Evolutionary conservation across 2,888 invertebrate genomes (phyloP).

Genomic region (Panorpa germanica): DNA sequence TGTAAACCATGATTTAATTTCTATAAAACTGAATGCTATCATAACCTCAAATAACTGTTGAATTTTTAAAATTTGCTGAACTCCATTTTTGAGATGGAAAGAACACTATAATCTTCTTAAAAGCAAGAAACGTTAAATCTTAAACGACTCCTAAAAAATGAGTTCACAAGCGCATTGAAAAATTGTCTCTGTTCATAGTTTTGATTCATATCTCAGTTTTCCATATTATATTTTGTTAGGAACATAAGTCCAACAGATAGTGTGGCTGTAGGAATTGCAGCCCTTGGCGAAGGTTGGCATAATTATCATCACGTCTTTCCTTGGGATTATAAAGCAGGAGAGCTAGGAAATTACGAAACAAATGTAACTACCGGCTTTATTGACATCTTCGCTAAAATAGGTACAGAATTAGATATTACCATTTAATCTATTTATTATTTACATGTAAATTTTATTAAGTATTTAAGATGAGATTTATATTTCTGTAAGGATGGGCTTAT

Average conservation of each 20-base stretch:
- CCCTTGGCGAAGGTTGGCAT: constrained; percentile 83
- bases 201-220: too few species aligned
- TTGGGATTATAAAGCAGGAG: constrained; percentile 83
- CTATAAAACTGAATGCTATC: constrained; percentile 5
- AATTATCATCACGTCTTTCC: constrained; percentile 90
- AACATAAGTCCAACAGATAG: constrained; percentile 65
- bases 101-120: too few species aligned
- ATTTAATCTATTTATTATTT: too few species aligned
- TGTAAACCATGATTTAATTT: too few species aligned
- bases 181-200: too few species aligned
- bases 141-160: too few species aligned
- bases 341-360: constrained; percentile 46
- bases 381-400: constrained; percentile 46
- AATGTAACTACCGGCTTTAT: constrained; percentile 52
- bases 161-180: too few species aligned
- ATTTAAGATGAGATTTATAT: constrained; percentile 2
- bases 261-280: constrained; percentile 44
- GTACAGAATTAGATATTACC: too few species aligned
- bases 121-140: too few species aligned
- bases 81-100: too few species aligned
- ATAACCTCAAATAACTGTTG: background rate
- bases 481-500: constrained; percentile 54
- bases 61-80: too few species aligned
- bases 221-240: constrained; percentile 24
- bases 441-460: background rate